Evolutionary conservation across 2,888 invertebrate genomes (phyloP).

Genomic region (Dendrolimus houi): DNA sequence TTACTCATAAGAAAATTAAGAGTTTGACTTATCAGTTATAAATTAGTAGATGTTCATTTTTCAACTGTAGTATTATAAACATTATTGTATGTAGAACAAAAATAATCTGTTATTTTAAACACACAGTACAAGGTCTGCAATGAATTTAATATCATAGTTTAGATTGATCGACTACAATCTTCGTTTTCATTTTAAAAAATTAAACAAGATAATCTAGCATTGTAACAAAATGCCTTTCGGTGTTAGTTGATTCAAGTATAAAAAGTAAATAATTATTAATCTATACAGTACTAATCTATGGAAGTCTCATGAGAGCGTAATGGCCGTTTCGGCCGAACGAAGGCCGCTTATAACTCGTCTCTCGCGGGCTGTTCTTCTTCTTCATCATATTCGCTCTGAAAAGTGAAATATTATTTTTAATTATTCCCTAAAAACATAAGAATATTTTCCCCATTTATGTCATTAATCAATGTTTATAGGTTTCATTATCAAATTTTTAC

Average conservation of each 20-base stretch:
- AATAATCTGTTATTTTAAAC: too few species aligned
- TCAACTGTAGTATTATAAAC: too few species aligned
- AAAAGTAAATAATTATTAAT: conserved; percentile 57
- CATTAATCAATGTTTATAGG: background rate
- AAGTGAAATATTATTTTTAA: conserved; percentile 4
- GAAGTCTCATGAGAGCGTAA: conserved; percentile 53
- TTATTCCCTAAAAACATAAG: background rate
- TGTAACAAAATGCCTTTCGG: conserved; percentile 48
- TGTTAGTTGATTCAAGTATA: conserved; percentile 41
- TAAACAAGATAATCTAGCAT: conserved; percentile 16
- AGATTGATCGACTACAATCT: too few species aligned
- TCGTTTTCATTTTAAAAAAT: too few species aligned
- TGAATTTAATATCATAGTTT: too few species aligned
- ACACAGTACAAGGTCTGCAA: too few species aligned
- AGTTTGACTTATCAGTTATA: too few species aligned
- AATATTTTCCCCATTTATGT: background rate
- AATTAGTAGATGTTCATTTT: too few species aligned
- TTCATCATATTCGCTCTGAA: conserved; percentile 79
- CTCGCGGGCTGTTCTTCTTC: conserved; percentile 84
- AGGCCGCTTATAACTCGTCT: conserved; percentile 84
- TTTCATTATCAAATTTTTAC: too few species aligned
- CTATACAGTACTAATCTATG: conserved; percentile 67
- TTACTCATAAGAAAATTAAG: too few species aligned
- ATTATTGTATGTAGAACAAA: too few species aligned
- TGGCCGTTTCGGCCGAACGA: conserved; percentile 13